Percentiles rank a stretch among this genome's conserved stretches.
phyloP scores from a whole-genome alignment of 64 coral and sea anemone genomes.

The Montipora efflorescens region DNA sequence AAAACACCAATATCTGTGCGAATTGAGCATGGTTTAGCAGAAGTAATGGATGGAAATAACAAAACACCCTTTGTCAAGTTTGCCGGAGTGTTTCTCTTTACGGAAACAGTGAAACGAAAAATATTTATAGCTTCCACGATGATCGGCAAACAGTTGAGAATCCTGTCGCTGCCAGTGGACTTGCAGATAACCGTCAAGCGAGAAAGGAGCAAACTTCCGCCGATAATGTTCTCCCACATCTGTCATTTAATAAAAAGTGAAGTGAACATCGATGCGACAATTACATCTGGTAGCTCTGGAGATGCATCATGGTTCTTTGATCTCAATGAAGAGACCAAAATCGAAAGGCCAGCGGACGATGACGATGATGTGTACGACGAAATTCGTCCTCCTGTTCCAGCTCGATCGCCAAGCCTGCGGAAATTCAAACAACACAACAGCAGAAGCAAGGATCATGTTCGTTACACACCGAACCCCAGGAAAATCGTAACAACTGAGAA shows the following conservation, averaged over 20 bases:
- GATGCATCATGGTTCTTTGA: constrained; percentile 26
- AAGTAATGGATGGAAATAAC: background rate
- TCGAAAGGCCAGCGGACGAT: background rate
- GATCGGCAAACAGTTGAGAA: background rate
- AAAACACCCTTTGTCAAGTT: background rate
- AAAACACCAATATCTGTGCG: background rate
- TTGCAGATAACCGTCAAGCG: background rate
- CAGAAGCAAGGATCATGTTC: background rate
- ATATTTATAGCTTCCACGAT: constrained; percentile 1
- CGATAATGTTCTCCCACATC: background rate
- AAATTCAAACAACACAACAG: background rate
- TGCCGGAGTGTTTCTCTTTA: background rate
- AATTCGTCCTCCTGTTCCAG: background rate
- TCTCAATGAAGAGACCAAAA: background rate
- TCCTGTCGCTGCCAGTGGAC: constrained; percentile 1
- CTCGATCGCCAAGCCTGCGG: background rate
- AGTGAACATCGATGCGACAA: background rate
- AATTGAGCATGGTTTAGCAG: background rate
- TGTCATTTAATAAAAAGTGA: background rate
- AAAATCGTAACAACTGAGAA: background rate
- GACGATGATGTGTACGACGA: background rate
- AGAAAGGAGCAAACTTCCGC: background rate
- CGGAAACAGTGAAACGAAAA: constrained; percentile 5
- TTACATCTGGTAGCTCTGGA: background rate
- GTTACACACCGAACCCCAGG: background rate